Percentiles rank a stretch among this genome's conserved stretches.
Evolutionary conservation across 2,113 vertebrate genomes (phyloP).

Genomic region (Sorex fumeus): DNA sequence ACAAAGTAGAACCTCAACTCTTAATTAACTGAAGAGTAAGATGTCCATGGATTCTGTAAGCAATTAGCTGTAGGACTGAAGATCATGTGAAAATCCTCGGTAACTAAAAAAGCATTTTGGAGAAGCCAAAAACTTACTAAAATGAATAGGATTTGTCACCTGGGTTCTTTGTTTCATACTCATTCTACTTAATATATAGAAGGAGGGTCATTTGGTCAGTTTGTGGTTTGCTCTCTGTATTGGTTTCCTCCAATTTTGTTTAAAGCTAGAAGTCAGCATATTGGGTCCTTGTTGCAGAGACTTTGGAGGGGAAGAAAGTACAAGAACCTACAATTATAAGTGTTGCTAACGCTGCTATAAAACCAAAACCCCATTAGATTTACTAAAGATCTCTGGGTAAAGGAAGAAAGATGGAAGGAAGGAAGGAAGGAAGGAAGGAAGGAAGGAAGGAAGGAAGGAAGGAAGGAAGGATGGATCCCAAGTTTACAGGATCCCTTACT

Average conservation of each 20-base stretch:
- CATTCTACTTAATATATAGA: not conserved
- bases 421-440: no score
- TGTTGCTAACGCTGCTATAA: not conserved
- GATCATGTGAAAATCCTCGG: not conserved
- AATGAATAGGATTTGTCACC: not conserved
- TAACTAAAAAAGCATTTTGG: no score
- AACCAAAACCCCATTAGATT: not conserved
- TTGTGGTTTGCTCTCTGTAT: not conserved
- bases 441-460: no score
- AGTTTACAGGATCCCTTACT: no score
- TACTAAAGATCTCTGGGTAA: not conserved
- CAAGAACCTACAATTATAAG: not conserved
- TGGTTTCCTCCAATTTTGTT: not conserved
- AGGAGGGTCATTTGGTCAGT: not conserved
- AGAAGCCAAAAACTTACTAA: not conserved
- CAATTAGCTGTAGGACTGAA: accelerated
- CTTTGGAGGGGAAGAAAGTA: not conserved
- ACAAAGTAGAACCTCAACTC: not conserved
- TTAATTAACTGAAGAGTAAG: not conserved
- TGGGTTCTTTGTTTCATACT: not conserved
- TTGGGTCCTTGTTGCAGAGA: not conserved
- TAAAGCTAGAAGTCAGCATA: not conserved
- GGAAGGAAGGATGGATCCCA: no score
- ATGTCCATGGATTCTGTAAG: not conserved
- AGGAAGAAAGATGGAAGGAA: not conserved